phyloP scores from a whole-genome alignment of 2,888 invertebrate genomes.

The Plagodis dolabraria region DNA sequence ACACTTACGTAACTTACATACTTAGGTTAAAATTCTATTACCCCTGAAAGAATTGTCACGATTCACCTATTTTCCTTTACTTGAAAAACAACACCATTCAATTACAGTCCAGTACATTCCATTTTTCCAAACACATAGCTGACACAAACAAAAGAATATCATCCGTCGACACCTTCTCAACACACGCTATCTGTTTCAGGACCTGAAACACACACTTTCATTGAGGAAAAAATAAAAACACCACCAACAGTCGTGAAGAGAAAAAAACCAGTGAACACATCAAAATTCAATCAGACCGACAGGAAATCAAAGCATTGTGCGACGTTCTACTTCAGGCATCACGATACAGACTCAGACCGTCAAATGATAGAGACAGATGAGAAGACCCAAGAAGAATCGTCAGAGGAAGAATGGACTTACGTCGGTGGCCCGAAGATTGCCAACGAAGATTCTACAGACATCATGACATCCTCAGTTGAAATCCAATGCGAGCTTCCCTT shows the following conservation, averaged over 20 bases:
- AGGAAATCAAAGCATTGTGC: slow-evolving; percentile 92
- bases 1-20: no score
- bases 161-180: neutral
- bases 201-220: slow-evolving; percentile 52
- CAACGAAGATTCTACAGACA: slow-evolving; percentile 76
- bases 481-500: slow-evolving; percentile 75
- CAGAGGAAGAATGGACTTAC: slow-evolving; percentile 88
- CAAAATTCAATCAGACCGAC: slow-evolving; percentile 89
- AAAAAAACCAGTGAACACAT: slow-evolving; percentile 83
- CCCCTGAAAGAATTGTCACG: neutral
- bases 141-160: slow-evolving; percentile 22
- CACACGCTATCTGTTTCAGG: slow-evolving; percentile 56
- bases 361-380: slow-evolving; percentile 83
- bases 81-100: slow-evolving; percentile 21
- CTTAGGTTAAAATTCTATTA: no score
- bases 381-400: slow-evolving; percentile 77
- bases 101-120: slow-evolving; percentile 12
- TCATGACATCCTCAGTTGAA: slow-evolving; percentile 82
- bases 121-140: slow-evolving; percentile 23
- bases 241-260: slow-evolving; percentile 80
- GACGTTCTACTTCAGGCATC: slow-evolving; percentile 93
- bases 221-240: slow-evolving; percentile 64
- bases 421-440: slow-evolving; percentile 76
- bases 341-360: slow-evolving; percentile 93
- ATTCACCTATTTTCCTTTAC: slow-evolving; percentile 1